Evolutionary conservation across 1,140 invertebrate genomes (phyloP), one percentile per base, ranked within the genome.

Genomic region (Phymorhynchus buccinoides): DNA sequence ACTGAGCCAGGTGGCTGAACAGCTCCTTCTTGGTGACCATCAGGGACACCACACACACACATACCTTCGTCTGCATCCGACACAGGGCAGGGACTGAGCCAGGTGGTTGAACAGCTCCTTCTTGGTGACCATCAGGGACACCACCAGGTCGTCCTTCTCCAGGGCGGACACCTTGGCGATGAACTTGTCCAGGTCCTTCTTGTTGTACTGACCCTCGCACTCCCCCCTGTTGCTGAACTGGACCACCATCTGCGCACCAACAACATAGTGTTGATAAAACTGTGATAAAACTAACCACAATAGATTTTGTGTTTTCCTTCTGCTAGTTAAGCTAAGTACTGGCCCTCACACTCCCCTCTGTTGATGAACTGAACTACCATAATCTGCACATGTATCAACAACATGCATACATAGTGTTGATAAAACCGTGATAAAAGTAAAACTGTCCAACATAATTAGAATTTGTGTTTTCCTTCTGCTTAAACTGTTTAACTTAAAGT

Each of bases 51-150:
- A 96, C 96, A 97, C 90, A 62, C 14, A 68, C 80, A 52, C 73
- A 41, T 94, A 97, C 97, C 96, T 97, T 95, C 96, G 95, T 88
- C 97, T 95, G 93, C 97, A 98, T 77, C 97, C 97, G 91, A 98
- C 96, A 95, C 97, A 98, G 81, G 97, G 97, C 90, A 98, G 97
- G 91, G 96, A 96, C 94, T 97, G 96, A 93, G 96, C 96, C 80
- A 98, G 94, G 90, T 97, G 96, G 88, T 95, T 95, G 89, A 97
- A 95, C 84, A 98, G 95, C 93, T 97, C 96, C 88, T 96, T 95
- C 89, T 95, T 96, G n/a, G 96, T 96, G 62, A 97, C 97, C 94
- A 96, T 95, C 87, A 98, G 95, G 27, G 97, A 96, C 86, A 95
- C 94, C 89, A 96, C 96, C 30, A 97, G 93, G 94, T 98, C 97